Evolutionary conservation across 1,140 invertebrate species (phyloP).

Genomic region (Trinorchestia longiramus): DNA sequence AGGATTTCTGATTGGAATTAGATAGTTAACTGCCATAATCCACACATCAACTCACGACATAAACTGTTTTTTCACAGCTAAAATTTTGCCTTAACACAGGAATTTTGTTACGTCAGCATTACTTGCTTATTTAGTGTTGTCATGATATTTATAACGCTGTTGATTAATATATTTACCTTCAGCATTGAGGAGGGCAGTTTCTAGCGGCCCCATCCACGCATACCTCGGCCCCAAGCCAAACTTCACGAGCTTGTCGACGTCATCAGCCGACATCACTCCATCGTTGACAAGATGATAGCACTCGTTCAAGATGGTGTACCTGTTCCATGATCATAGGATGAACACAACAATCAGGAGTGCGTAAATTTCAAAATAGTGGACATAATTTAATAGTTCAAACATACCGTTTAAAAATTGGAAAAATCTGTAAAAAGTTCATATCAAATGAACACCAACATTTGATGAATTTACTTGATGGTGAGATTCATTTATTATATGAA

Average conservation of each 20-base stretch:
- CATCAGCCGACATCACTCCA: slow-evolving; percentile 85
- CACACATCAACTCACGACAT: too few species aligned
- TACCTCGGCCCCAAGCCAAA: slow-evolving; percentile 95
- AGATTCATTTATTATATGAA: too few species aligned
- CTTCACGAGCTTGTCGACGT: slow-evolving; percentile 93
- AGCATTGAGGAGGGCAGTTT: slow-evolving; percentile 95
- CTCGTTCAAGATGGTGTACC: slow-evolving; percentile 94
- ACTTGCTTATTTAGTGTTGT: neutral
- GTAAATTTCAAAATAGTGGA: neutral
- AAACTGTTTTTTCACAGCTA: too few species aligned
- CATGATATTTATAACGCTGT: slow-evolving; percentile 78
- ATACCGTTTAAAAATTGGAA: neutral
- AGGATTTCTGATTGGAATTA: too few species aligned
- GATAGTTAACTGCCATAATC: too few species aligned
- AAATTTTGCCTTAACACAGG: neutral
- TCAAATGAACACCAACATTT: too few species aligned
- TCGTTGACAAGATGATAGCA: slow-evolving; percentile 89
- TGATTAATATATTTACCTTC: slow-evolving; percentile 76
- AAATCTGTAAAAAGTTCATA: neutral
- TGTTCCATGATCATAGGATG: slow-evolving; percentile 67
- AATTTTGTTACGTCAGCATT: neutral
- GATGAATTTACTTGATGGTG: too few species aligned
- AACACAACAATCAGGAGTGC: neutral
- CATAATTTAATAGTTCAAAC: neutral
- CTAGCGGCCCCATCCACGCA: slow-evolving; percentile 92